Conservation (phyloP, 2,888 invertebrate species). For the Ophioninae sp. region DNA sequence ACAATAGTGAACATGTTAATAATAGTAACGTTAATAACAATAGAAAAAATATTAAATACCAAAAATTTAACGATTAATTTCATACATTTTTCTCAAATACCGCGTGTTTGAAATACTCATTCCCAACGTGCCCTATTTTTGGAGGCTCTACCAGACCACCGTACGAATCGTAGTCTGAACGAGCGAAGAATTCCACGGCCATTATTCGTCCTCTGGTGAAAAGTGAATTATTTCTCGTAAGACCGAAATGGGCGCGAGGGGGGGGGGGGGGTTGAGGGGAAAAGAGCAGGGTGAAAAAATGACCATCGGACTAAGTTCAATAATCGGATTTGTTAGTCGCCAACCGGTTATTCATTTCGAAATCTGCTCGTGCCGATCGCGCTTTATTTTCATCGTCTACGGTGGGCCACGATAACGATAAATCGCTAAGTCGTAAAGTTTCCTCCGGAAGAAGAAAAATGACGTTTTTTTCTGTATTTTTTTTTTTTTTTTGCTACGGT, state of each 20-base stretch:
- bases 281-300: not conserved
- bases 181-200: too few species aligned
- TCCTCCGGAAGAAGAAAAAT: not conserved
- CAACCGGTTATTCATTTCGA: slow-evolving; percentile 38
- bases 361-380: not conserved
- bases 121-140: too few species aligned
- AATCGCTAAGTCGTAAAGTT: slow-evolving; percentile 1
- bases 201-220: not conserved
- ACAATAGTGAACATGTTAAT: too few species aligned
- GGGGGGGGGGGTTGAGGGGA: too few species aligned
- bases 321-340: slow-evolving; percentile 47
- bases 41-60: too few species aligned
- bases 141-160: too few species aligned
- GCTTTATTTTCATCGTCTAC: slow-evolving; percentile 25
- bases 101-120: too few species aligned
- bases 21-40: too few species aligned
- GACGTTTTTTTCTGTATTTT: not conserved
- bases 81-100: too few species aligned
- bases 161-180: too few species aligned
- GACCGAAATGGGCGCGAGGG: not conserved
- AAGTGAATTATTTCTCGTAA: not conserved
- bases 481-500: not conserved
- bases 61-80: too few species aligned
- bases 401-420: slow-evolving; percentile 11
- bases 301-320: slow-evolving; percentile 44